Percentiles rank a stretch among this genome's conserved stretches.
These are phyloP conservation scores for Condylostylus longicornis DNA, from an alignment of 1,140 invertebrate genomes.

Conservation along the genomic window DNA sequence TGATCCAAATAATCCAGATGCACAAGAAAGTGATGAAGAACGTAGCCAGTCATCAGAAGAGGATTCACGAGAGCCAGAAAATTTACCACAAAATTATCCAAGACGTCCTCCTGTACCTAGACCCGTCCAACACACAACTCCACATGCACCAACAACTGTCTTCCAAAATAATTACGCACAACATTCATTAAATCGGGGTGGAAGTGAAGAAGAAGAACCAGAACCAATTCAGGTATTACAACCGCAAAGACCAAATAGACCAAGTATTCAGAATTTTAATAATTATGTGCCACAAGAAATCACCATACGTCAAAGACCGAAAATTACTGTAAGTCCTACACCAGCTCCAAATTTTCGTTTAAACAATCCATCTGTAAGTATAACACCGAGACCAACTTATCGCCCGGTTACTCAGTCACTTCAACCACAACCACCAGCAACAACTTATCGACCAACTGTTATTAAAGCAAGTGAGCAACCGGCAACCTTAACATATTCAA, in stretches of 20 bases:
- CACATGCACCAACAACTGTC: constrained; percentile 43
- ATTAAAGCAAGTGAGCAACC: constrained; percentile 43
- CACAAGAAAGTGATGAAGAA: constrained; percentile 37
- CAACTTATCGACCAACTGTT: constrained; percentile 44
- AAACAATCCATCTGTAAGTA: constrained; percentile 26
- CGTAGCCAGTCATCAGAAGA: constrained; percentile 28
- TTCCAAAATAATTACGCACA: constrained; percentile 49
- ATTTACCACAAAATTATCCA: constrained; percentile 49
- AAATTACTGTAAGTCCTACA: constrained; percentile 16
- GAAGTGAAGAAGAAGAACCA: constrained; percentile 40
- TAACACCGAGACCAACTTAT: constrained; percentile 35
- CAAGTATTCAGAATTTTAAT: constrained; percentile 11
- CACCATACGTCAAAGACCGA: constrained; percentile 30
- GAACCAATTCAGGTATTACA: constrained; percentile 18
- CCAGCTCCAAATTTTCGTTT: constrained; percentile 20
- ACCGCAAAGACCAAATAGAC: constrained; percentile 14
- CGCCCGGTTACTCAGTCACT: constrained; percentile 34
- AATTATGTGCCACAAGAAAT: constrained; percentile 13
- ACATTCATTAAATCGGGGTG: constrained; percentile 40
- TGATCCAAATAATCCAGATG: constrained; percentile 42
- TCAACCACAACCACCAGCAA: constrained; percentile 45
- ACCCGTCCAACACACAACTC: constrained; percentile 27
- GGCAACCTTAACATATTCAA: constrained; percentile 38
- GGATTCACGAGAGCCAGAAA: constrained; percentile 39
- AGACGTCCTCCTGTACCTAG: constrained; percentile 36